phyloP scores from a whole-genome alignment of 2,888 invertebrate genomes.

The Fissipunctia ypsillon region DNA sequence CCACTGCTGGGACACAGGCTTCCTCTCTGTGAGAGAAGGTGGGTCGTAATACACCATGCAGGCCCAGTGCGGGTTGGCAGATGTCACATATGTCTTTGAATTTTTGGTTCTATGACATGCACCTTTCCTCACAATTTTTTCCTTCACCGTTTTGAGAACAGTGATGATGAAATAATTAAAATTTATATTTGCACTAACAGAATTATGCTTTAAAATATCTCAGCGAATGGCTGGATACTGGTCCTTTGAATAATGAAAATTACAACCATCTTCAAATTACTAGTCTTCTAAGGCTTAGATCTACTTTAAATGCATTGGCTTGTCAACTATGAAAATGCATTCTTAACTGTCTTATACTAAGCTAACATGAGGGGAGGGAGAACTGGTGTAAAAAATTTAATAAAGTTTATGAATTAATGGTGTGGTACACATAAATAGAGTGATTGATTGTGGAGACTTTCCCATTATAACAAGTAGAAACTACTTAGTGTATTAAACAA shows the following conservation, averaged over 20 bases:
- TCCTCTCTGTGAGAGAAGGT: too few relatives aligned
- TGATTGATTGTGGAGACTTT: neutral
- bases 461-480: neutral
- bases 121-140: too few relatives aligned
- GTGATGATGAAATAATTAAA: too few relatives aligned
- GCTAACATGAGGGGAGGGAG: neutral
- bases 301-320: neutral
- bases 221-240: too few relatives aligned
- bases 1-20: too few relatives aligned
- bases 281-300: neutral
- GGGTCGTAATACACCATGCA: too few relatives aligned
- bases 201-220: neutral
- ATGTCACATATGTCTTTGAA: too few relatives aligned
- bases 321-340: neutral
- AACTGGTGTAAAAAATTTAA: neutral
- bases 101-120: too few relatives aligned
- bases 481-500: constrained; percentile 1
- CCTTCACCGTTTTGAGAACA: too few relatives aligned
- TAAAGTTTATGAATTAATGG: neutral
- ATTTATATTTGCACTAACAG: too few relatives aligned
- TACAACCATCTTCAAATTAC: neutral
- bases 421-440: neutral
- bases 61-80: too few relatives aligned
- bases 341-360: neutral
- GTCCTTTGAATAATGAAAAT: neutral